Base-by-base conservation (phyloP, 2,888 invertebrate genomes). In the Scaptomyza caliginosa region DNA sequence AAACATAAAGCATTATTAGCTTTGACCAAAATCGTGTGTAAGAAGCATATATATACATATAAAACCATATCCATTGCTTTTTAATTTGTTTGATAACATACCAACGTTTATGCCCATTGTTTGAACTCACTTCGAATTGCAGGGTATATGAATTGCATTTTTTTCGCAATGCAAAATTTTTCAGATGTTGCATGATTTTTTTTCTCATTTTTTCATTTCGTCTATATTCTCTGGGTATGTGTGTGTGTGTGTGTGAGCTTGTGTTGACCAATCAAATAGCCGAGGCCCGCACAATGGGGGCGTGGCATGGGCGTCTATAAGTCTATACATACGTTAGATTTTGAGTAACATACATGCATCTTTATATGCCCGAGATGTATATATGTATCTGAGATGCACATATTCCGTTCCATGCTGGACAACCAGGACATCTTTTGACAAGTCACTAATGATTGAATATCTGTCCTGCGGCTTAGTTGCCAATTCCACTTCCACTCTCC, bases 191-290 rank as follows among this genome's bases (percentile, higher is more conserved):
- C 54, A 43, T 57, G 69, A 51, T 65, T 67, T 62, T 50, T 43
- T 23, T 32, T 32, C 10, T 11, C 21, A 2, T n/a, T 24, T 2
- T 7, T 40, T 40, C 36, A 21, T 24, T 46, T 19, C 23, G 24
- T 51, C 21, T 45, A 39, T 49, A 60, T 28, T 42, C 8, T 45
- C 3, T 34, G 1, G 52, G 10, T 40, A 13, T 32, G 21, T 45
- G 17, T 46, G n/a, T 26, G 38, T 28, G 50, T 30, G 24, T 10
- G 23, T 59, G 17, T 26, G 8, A 11, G 23, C 24, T 23, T 39
- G n/a, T 50, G 60, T 63, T 66, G 63, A 79, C 85, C 81, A 81
- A 81, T 81, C 79, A 74, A 71, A 81, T 64, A 46, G 74, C 51
- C 60, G 40, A 66, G 65, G 77, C 84, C 45, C 60, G 60, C 70